phyloP scores from a whole-genome alignment of 2,113 vertebrate genomes.

The Trematomus loennbergii region DNA sequence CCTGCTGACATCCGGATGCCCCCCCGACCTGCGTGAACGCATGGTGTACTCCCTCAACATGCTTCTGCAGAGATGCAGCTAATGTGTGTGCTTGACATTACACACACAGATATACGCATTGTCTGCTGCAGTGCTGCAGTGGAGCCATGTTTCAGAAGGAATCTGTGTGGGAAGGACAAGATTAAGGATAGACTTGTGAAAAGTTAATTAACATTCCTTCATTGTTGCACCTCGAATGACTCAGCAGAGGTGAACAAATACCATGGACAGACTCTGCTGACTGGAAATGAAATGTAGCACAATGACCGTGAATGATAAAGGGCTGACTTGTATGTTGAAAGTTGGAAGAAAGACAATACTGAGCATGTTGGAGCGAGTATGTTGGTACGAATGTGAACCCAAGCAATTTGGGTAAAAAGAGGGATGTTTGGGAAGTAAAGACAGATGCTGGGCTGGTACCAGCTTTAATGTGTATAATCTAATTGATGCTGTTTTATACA shows the following conservation, averaged over 20 bases:
- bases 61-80: constrained; percentile 95
- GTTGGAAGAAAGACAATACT: constrained; percentile 50
- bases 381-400: constrained; percentile 88
- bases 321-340: constrained; percentile 79
- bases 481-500: constrained; percentile 59
- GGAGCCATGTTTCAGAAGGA: constrained; percentile 20
- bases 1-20: constrained; percentile 91
- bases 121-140: constrained; percentile 40
- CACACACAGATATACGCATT: constrained; percentile 1
- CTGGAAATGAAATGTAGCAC: constrained; percentile 67
- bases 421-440: constrained; percentile 41
- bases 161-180: constrained; percentile 21
- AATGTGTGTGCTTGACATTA: constrained; percentile 6
- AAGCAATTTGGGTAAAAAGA: constrained; percentile 25
- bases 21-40: constrained; percentile 89
- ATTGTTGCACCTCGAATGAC: constrained; percentile 45
- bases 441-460: constrained; percentile 88
- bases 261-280: constrained; percentile 19
- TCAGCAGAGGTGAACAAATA: constrained; percentile 45
- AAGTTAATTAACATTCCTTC: constrained; percentile 53
- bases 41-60: constrained; percentile 98
- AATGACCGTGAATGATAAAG: constrained; percentile 77
- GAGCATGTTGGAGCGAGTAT: constrained; percentile 61
- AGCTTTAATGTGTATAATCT: constrained; percentile 60
- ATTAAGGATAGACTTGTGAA: constrained; percentile 36